Percentiles rank a stretch among this genome's conserved stretches.
phyloP scores from a whole-genome alignment of 2,888 invertebrate genomes.

The Onthophagus sagittarius region DNA sequence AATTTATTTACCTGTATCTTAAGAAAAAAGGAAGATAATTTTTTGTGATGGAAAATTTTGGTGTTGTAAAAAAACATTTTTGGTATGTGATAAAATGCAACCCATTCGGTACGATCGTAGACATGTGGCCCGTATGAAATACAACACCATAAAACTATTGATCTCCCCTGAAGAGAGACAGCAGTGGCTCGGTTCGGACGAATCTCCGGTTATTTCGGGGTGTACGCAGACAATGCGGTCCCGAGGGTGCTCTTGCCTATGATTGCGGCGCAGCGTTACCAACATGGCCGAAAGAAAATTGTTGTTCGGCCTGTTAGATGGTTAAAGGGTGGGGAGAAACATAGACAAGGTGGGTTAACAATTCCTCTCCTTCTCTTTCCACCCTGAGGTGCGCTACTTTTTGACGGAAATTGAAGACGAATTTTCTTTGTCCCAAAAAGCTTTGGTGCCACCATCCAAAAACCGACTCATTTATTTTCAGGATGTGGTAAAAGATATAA shows the following conservation, averaged over 20 bases:
- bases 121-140: constrained; percentile 18
- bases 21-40: background rate
- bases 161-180: constrained; percentile 22
- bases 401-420: constrained; percentile 26
- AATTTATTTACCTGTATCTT: background rate
- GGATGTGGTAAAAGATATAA: constrained; percentile 4
- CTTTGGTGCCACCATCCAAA: constrained; percentile 21
- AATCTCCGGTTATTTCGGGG: constrained; percentile 31
- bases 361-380: constrained; percentile 33
- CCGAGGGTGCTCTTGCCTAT: constrained; percentile 41
- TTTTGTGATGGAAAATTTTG: background rate
- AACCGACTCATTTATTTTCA: constrained; percentile 13
- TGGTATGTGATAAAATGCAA: background rate
- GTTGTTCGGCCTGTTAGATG: constrained; percentile 31
- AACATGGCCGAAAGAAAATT: constrained; percentile 35
- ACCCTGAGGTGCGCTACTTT: constrained; percentile 25
- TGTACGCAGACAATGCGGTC: constrained; percentile 42
- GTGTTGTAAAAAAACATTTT: background rate
- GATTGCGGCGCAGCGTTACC: constrained; percentile 38
- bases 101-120: background rate
- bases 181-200: background rate
- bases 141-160: constrained; percentile 30
- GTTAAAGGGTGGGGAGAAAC: constrained; percentile 6
- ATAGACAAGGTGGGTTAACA: constrained; percentile 7
- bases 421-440: constrained; percentile 27